Conservation (phyloP, 2,888 invertebrate genomes). For the Hirtodrosophila alboralis region DNA sequence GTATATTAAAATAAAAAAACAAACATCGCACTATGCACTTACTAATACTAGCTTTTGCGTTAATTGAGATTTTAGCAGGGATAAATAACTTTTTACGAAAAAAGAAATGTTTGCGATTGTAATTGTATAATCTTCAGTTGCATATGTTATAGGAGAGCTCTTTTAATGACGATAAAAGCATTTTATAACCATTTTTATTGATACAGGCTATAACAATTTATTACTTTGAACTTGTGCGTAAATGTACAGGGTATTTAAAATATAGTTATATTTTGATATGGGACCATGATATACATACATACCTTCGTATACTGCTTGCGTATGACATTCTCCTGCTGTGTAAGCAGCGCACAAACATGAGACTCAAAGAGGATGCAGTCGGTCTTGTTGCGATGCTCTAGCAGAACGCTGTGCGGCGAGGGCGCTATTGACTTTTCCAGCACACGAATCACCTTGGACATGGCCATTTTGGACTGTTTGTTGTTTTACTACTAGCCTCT, state of each 20-base stretch:
- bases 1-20: no score
- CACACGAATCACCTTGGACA: conserved; percentile 96
- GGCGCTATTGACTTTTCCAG: conserved; percentile 94
- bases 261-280: background rate
- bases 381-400: conserved; percentile 94
- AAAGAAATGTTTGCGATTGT: no score
- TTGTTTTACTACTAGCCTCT: conserved; percentile 1
- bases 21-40: no score
- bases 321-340: conserved; percentile 92
- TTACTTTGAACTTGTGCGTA: no score
- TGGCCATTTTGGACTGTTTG: conserved; percentile 89
- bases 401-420: conserved; percentile 93
- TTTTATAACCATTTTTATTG: no score
- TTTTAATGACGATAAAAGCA: no score
- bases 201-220: no score
- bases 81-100: no score
- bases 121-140: no score
- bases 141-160: no score
- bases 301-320: conserved; percentile 95
- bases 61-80: no score
- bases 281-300: background rate
- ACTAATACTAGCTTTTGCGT: no score
- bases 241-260: background rate
- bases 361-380: conserved; percentile 96
- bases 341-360: conserved; percentile 90